A percentile compares a stretch with the other conserved stretches of the same genome.
phyloP scores from a whole-genome alignment of 2,888 invertebrate species.

The Ochropacha duplaris region DNA sequence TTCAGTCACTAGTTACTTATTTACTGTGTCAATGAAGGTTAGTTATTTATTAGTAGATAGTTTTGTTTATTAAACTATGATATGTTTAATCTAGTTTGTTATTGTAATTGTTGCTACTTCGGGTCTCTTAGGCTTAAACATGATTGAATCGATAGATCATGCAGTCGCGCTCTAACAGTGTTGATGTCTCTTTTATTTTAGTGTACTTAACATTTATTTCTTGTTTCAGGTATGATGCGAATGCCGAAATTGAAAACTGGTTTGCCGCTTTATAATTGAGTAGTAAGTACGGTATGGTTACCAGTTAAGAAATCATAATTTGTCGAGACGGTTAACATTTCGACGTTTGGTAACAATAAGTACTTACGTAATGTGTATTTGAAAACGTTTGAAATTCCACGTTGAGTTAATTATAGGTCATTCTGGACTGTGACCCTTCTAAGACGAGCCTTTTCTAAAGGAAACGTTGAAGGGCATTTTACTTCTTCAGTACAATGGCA shows the following conservation, averaged over 20 bases:
- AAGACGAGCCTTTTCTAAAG: slow-evolving; percentile 53
- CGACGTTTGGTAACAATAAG: slow-evolving; percentile 21
- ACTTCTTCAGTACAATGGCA: slow-evolving; percentile 36
- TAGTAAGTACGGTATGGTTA: background rate
- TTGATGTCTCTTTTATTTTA: slow-evolving; percentile 18
- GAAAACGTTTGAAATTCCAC: slow-evolving; percentile 60
- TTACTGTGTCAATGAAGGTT: background rate
- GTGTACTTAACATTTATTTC: slow-evolving; percentile 16
- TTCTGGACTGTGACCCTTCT: slow-evolving; percentile 61
- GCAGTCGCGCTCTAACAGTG: slow-evolving; percentile 15
- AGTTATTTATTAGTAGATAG: background rate
- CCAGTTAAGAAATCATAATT: background rate
- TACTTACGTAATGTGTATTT: slow-evolving; percentile 38
- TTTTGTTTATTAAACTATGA: background rate
- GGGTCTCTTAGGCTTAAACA: slow-evolving; percentile 21
- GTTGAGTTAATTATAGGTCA: slow-evolving; percentile 73
- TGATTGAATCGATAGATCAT: slow-evolving; percentile 13
- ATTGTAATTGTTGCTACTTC: slow-evolving; percentile 11
- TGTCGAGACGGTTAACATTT: slow-evolving; percentile 10
- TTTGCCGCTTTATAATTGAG: background rate
- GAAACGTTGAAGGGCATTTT: slow-evolving; percentile 47
- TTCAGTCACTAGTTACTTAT: background rate
- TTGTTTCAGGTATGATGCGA: slow-evolving; percentile 59
- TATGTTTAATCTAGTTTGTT: background rate
- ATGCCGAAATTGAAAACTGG: background rate